Percentiles rank a stretch among this genome's conserved stretches.
Conservation (phyloP, 37 sponge, comb jelly and placozoan genomes). For the Bolinopsis microptera region DNA sequence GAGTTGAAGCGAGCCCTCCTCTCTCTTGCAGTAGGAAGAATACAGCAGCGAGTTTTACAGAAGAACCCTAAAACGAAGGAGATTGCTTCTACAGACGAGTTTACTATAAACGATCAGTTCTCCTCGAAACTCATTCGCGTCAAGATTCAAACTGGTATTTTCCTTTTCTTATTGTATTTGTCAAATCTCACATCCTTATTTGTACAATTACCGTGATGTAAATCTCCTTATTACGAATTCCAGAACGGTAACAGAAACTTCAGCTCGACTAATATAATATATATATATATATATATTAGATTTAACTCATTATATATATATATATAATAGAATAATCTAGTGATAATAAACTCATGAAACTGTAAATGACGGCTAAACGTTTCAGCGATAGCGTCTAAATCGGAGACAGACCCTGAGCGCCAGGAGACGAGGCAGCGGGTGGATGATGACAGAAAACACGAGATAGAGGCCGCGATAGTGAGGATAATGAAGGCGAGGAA, state of each 20-base stretch:
- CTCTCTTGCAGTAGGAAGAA: constrained; percentile 85
- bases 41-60: constrained; percentile 84
- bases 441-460: constrained; percentile 99
- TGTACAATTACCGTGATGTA: too few relatives aligned
- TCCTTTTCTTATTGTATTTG: not conserved
- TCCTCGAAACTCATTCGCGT: constrained; percentile 91
- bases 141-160: constrained; percentile 88
- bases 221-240: too few relatives aligned
- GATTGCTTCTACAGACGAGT: constrained; percentile 80
- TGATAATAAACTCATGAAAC: too few relatives aligned
- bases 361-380: too few relatives aligned
- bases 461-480: constrained; percentile 98
- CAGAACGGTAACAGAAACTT: too few relatives aligned
- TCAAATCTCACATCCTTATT: too few relatives aligned
- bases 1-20: constrained; percentile 88
- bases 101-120: constrained; percentile 93
- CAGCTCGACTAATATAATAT: too few relatives aligned
- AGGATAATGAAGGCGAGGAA: constrained; percentile 99
- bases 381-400: constrained; percentile 79
- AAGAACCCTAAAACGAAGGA: constrained; percentile 79
- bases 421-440: constrained; percentile 97
- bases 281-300: too few relatives aligned
- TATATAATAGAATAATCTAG: too few relatives aligned
- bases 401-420: constrained; percentile 93
- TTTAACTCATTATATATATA: too few relatives aligned